Percentiles rank a stretch among this genome's conserved stretches.
Conservation (phyloP, 2,888 invertebrate species). For the Papilio protenor region DNA sequence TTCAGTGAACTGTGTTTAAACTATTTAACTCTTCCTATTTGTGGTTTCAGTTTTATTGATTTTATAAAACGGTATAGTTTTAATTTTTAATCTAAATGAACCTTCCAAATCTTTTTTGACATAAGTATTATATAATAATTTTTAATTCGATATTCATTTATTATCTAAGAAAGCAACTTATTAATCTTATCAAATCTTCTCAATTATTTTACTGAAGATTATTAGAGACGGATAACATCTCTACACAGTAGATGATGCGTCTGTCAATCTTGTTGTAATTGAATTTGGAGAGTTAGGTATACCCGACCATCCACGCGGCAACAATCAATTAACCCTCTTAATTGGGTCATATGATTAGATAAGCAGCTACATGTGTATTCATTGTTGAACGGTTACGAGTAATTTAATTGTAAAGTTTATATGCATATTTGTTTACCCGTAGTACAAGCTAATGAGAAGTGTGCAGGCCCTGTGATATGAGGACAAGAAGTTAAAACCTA, state of each 20-base stretch:
- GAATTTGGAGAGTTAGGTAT: background rate
- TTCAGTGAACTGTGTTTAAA: conserved; percentile 12
- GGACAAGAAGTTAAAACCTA: background rate
- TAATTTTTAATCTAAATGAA: background rate
- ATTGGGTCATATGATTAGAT: conserved; percentile 15
- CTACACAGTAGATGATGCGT: background rate
- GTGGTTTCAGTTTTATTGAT: background rate
- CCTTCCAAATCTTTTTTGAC: background rate
- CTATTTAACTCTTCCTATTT: background rate
- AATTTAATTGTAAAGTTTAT: background rate
- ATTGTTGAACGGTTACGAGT: background rate
- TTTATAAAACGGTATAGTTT: background rate
- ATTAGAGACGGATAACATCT: background rate
- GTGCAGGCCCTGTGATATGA: background rate
- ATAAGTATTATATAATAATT: background rate
- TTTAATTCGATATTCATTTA: background rate
- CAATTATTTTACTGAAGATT: background rate
- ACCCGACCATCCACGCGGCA: background rate
- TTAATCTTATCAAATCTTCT: no score
- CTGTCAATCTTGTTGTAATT: conserved; percentile 25
- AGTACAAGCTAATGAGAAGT: no score
- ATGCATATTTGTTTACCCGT: background rate
- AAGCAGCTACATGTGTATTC: conserved; percentile 1
- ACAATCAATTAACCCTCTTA: conserved; percentile 19
- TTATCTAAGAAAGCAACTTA: no score